Percentiles rank a stretch among this genome's conserved stretches.
phyloP scores from a whole-genome alignment of 2,113 vertebrate species.

The Mionectes macconnelli region DNA sequence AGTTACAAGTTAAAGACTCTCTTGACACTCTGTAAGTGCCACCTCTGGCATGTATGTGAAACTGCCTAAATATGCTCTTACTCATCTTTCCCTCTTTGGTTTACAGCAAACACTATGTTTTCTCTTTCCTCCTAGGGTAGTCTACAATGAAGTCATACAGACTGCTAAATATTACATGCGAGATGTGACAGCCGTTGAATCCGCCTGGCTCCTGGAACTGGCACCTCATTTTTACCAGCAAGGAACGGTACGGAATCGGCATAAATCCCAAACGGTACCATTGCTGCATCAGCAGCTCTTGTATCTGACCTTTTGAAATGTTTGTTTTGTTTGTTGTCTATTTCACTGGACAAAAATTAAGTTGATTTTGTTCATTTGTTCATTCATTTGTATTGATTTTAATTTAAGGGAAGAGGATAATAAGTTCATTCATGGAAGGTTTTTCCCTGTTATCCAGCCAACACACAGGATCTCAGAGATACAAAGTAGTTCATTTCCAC shows the following conservation, averaged over 20 bases:
- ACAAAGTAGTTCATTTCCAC: background rate
- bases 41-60: background rate
- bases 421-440: background rate
- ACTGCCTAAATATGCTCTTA: background rate
- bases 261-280: constrained; percentile 56
- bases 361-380: background rate
- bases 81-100: background rate
- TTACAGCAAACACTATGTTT: background rate
- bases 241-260: constrained; percentile 85
- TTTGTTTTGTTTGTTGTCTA: background rate
- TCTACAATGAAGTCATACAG: constrained; percentile 96
- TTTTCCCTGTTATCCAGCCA: background rate
- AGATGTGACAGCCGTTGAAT: constrained; percentile 95
- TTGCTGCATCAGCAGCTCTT: constrained; percentile 44
- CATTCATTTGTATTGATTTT: background rate
- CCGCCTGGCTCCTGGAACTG: constrained; percentile 93
- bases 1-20: background rate
- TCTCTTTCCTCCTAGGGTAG: constrained; percentile 80
- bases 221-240: constrained; percentile 98
- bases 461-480: background rate
- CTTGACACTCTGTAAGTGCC: background rate
- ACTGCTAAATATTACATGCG: constrained; percentile 96
- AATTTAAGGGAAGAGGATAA: background rate
- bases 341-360: background rate
- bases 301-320: background rate